Conservation (phyloP, 2,888 invertebrate species). For the Chydorus sphaericus region DNA sequence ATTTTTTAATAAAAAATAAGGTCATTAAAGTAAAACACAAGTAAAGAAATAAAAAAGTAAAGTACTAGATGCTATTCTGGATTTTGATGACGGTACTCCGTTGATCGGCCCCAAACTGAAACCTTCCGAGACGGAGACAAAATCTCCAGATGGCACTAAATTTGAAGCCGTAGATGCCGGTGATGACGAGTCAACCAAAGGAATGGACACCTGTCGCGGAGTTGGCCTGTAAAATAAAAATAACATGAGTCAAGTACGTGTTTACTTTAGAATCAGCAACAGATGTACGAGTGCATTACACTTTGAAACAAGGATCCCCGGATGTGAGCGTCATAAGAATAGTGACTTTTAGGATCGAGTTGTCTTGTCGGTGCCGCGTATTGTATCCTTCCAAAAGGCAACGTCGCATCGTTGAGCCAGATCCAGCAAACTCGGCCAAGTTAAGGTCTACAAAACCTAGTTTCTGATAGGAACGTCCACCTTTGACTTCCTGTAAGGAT, state of each 20-base stretch:
- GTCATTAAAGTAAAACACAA: not conserved
- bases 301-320: slow-evolving; percentile 94
- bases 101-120: not conserved
- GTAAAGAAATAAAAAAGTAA: not conserved
- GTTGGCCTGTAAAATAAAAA: not conserved
- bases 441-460: slow-evolving; percentile 95
- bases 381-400: slow-evolving; percentile 94
- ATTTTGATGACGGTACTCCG: not conserved
- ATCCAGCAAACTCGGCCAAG: slow-evolving; percentile 90
- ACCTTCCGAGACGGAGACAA: not conserved
- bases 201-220: slow-evolving; percentile 7
- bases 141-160: slow-evolving; percentile 1
- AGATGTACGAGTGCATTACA: slow-evolving; percentile 45
- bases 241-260: not conserved
- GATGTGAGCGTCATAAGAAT: slow-evolving; percentile 88
- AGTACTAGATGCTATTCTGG: slow-evolving; percentile 1
- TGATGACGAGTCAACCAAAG: not conserved
- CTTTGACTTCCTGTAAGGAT: slow-evolving; percentile 43
- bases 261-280: not conserved
- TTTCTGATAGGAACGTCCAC: slow-evolving; percentile 79
- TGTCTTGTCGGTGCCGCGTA: slow-evolving; percentile 80
- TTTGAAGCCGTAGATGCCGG: not conserved
- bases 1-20: not conserved
- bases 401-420: slow-evolving; percentile 68
- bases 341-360: slow-evolving; percentile 81